Evolutionary conservation across 2,113 vertebrate genomes (phyloP).

Genomic region (Urocynchramus pylzowi): DNA sequence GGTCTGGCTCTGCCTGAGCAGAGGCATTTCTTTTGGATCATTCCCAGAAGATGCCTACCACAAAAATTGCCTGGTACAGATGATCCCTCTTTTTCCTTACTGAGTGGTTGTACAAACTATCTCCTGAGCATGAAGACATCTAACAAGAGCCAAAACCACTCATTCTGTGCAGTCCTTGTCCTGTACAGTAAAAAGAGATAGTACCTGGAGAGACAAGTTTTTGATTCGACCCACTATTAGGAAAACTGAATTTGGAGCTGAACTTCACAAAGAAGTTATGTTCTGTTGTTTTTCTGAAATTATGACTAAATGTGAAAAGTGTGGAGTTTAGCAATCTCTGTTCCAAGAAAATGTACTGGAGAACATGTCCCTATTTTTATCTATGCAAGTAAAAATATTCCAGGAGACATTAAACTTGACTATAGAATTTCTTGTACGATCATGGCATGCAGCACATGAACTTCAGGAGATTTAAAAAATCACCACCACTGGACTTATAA

Average conservation of each 20-base stretch:
- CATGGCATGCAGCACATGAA: neutral
- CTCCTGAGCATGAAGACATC: neutral
- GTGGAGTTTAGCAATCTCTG: conserved; percentile 53
- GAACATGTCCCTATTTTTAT: conserved; percentile 62
- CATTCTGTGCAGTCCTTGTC: neutral
- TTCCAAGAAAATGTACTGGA: conserved; percentile 63
- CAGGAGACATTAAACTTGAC: conserved; percentile 42
- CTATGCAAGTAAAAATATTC: conserved; percentile 52
- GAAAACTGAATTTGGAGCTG: conserved; percentile 18
- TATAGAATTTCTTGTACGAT: conserved; percentile 19
- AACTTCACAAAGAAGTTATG: conserved; percentile 5
- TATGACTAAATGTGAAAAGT: conserved; percentile 55
- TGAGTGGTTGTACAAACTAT: neutral
- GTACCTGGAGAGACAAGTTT: neutral
- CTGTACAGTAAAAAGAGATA: neutral
- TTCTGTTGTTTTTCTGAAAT: conserved; percentile 52
- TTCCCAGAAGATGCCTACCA: neutral
- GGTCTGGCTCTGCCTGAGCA: neutral
- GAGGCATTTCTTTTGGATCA: neutral
- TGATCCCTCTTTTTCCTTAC: neutral
- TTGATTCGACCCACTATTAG: neutral
- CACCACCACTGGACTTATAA: neutral
- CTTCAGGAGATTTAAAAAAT: neutral
- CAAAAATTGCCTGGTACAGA: neutral
- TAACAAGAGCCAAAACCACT: neutral